A percentile compares a stretch with the other conserved stretches of the same genome.
These are phyloP conservation scores for Cephalotes varians DNA, from an alignment of 2,888 invertebrate genomes.

Conservation along the genomic window DNA sequence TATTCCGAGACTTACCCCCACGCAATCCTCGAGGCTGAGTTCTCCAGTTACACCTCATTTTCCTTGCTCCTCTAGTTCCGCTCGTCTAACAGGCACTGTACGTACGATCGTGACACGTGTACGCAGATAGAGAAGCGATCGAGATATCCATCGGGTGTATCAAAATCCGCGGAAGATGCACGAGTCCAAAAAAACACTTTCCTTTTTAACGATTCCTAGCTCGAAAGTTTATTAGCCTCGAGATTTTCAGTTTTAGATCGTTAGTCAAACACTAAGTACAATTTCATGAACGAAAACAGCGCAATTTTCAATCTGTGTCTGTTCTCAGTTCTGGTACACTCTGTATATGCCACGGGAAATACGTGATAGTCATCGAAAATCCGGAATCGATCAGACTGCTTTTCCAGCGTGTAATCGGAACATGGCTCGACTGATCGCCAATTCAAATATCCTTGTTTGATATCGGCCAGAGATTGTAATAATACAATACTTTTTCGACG, in stretches of 20 bases:
- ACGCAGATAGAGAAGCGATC: conserved; percentile 13
- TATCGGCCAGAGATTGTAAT: background rate
- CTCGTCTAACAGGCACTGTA: conserved; percentile 43
- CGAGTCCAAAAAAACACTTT: background rate
- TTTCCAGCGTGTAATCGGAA: conserved; percentile 25
- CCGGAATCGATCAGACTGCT: conserved; percentile 32
- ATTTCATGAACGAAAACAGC: background rate
- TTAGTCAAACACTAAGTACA: background rate
- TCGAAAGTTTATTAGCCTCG: background rate
- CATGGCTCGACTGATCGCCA: conserved; percentile 9
- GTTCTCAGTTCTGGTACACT: conserved; percentile 8
- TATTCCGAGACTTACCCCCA: conserved; percentile 50
- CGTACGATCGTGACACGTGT: conserved; percentile 12
- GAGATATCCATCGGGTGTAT: background rate
- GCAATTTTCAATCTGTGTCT: background rate
- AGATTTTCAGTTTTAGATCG: background rate
- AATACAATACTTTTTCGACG: background rate
- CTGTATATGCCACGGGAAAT: background rate
- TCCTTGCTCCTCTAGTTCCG: conserved; percentile 15
- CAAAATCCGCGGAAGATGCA: background rate
- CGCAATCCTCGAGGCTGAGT: conserved; percentile 24
- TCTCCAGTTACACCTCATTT: conserved; percentile 42
- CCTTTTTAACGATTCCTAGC: background rate
- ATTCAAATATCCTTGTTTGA: conserved; percentile 31
- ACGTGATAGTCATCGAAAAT: conserved; percentile 45